Evolutionary conservation across 2,797 vertebrate genomes (phyloP).

Genomic region (Hippocampus kuda): DNA sequence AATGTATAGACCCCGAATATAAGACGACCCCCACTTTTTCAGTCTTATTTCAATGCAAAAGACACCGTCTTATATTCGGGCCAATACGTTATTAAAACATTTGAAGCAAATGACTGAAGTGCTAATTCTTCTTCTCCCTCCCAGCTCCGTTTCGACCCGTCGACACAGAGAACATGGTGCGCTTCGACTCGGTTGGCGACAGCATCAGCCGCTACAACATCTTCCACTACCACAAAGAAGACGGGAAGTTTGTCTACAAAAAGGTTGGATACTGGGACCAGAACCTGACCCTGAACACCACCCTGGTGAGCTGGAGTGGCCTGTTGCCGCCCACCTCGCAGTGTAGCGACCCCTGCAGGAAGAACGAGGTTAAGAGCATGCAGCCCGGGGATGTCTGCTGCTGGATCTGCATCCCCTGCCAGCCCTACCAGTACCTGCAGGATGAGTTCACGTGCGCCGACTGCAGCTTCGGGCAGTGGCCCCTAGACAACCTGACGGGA

Average conservation of each 20-base stretch:
- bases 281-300: slow-evolving; percentile 79
- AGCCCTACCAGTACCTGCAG: slow-evolving; percentile 84
- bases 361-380: slow-evolving; percentile 95
- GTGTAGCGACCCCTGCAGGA: slow-evolving; percentile 94
- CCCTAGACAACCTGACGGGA: slow-evolving; percentile 81
- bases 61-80: too few species aligned
- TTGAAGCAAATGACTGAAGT: neutral
- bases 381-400: slow-evolving; percentile 98
- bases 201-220: slow-evolving; percentile 97
- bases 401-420: slow-evolving; percentile 97
- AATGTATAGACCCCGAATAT: too few species aligned
- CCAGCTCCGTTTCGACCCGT: slow-evolving; percentile 86
- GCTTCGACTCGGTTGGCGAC: slow-evolving; percentile 84
- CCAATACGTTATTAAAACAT: neutral
- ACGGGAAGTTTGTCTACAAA: slow-evolving; percentile 76
- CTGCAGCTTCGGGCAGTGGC: slow-evolving; percentile 89
- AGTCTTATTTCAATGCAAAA: too few species aligned
- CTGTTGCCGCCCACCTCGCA: slow-evolving; percentile 79
- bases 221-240: slow-evolving; percentile 82
- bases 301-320: slow-evolving; percentile 76
- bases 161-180: slow-evolving; percentile 77
- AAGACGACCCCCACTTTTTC: too few species aligned
- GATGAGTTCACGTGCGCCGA: slow-evolving; percentile 93
- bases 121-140: slow-evolving; percentile 9
- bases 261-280: slow-evolving; percentile 97